Evolutionary conservation across 2,888 invertebrate species (phyloP), one percentile per base, ranked within the genome.

Genomic region (Eilema sororculum): DNA sequence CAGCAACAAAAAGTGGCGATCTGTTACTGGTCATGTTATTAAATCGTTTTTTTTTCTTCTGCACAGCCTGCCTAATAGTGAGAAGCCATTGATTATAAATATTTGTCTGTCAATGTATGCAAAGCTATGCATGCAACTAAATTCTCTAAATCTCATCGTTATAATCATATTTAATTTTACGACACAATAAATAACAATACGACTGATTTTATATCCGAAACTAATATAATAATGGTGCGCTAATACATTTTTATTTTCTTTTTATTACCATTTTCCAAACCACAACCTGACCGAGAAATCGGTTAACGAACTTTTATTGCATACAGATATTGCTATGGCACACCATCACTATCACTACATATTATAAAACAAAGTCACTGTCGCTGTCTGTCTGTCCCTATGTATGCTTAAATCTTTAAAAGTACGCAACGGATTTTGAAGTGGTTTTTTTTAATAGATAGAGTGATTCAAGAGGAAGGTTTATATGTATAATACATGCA

Each of bases 191-290:
- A 62, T 20, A 62, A 24, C 25, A 41, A 9, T 24, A 25, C 16
- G 20, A 65, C 22, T 56, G 5, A 64, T 64, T 64, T 64, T 46
- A 64, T 52, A 28, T 52, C 28, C 64, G 46, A 8, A 64, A 52
- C 64, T n/a, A 64, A 64, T 20, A 25, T 28, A n/a, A 9, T 52
- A 64, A 64, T 52, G 5, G n/a, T n/a, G 20, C 46, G 3, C 6
- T 46, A 10, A 28, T 52, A 46, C 20, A 64, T 46, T n/a, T 64
- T 30, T 22, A 9, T n/a, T 30, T 30, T 16, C 56, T 37, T 62
- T 30, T 33, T 6, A n/a, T 46, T 22, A 46, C 25, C 52, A n/a
- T 52, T 64, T 28, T 22, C 24, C 16, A 41, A 28, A 28, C n/a
- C n/a, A n/a, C 8, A 22, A 52, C 22, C n/a, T 25, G 28, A 65